Conservation (phyloP, 1,140 invertebrate genomes). For the Cotesia glomerata region DNA sequence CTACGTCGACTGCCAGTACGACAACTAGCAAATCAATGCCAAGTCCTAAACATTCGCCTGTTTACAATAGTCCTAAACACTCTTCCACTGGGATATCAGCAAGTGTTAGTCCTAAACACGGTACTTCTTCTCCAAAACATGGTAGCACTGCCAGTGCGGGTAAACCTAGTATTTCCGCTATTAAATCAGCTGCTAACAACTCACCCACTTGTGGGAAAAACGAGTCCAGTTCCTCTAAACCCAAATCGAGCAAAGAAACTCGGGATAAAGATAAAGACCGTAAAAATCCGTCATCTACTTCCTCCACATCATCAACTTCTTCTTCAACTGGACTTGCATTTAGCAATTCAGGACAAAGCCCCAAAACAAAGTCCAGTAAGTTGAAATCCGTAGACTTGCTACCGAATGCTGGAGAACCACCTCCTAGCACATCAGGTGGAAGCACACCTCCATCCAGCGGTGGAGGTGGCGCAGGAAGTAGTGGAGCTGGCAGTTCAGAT, state of each 20-base stretch:
- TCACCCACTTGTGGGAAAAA: constrained; percentile 63
- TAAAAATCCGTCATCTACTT: constrained; percentile 44
- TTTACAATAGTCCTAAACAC: constrained; percentile 79
- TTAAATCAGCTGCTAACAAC: constrained; percentile 74
- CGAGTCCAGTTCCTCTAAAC: constrained; percentile 41
- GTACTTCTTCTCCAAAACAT: constrained; percentile 79
- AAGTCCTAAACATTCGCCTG: constrained; percentile 77
- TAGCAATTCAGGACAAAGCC: constrained; percentile 66
- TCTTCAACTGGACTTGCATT: constrained; percentile 58
- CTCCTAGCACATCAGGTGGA: constrained; percentile 36
- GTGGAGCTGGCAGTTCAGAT: constrained; percentile 55
- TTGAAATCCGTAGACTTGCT: constrained; percentile 72
- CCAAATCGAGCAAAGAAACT: constrained; percentile 45
- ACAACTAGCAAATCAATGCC: constrained; percentile 66
- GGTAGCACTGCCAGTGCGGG: constrained; percentile 72
- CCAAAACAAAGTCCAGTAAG: constrained; percentile 74
- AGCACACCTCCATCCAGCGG: constrained; percentile 63
- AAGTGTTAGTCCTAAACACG: constrained; percentile 72
- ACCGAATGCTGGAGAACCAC: constrained; percentile 32
- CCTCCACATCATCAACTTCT: constrained; percentile 62
- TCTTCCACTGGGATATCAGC: constrained; percentile 60
- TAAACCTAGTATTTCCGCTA: constrained; percentile 85
- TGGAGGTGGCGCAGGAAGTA: no score
- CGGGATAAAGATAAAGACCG: constrained; percentile 26
- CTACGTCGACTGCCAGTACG: constrained; percentile 20